A percentile compares a stretch with the other conserved stretches of the same genome.
Conservation (phyloP, 2,797 vertebrate species). For the Sylvilagus floridanus region DNA sequence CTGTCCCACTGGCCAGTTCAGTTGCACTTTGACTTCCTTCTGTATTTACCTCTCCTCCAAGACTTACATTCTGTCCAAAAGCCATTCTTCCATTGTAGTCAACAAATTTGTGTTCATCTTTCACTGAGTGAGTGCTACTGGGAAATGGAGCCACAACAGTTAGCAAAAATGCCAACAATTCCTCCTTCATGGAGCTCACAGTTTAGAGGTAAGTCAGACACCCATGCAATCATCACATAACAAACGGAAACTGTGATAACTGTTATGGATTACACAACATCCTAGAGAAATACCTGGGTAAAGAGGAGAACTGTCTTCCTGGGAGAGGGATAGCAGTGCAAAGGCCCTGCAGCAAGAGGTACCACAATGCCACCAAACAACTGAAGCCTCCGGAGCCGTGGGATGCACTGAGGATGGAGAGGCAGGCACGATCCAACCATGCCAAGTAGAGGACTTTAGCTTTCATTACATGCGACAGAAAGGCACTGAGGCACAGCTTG, state of each 20-base stretch:
- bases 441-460: background rate
- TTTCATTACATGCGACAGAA: background rate
- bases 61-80: background rate
- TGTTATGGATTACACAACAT: background rate
- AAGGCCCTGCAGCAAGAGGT: background rate
- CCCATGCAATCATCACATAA: background rate
- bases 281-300: background rate
- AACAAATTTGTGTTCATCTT: background rate
- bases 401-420: background rate
- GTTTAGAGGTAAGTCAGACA: background rate
- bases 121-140: background rate
- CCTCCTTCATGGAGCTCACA: background rate
- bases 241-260: background rate
- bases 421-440: background rate
- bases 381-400: background rate
- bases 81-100: background rate
- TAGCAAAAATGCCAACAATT: slow-evolving; percentile 17
- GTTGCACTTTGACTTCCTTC: background rate
- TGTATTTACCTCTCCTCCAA: background rate
- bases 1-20: background rate
- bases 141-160: background rate
- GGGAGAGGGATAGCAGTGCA: background rate
- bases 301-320: background rate
- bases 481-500: background rate
- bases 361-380: background rate